phyloP scores from a whole-genome alignment of 2,888 invertebrate species.

The Galerucella pusilla region DNA sequence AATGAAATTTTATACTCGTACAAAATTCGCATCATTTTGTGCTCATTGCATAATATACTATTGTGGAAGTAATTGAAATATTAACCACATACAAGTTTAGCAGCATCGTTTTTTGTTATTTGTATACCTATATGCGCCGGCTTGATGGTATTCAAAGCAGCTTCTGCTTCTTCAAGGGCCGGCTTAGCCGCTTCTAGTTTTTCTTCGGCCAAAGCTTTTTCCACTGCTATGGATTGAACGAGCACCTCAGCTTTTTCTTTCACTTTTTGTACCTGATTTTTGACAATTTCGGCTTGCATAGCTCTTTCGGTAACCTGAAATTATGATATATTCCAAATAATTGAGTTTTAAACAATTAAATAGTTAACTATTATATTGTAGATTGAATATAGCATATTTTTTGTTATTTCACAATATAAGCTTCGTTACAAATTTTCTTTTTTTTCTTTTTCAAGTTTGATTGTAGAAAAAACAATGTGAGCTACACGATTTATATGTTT shows the following conservation, averaged over 20 bases:
- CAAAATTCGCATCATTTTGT: no score
- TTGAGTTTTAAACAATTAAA: no score
- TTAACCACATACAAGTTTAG: background rate
- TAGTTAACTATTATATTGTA: no score
- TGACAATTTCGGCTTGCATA: slow-evolving; percentile 94
- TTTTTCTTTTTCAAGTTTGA: no score
- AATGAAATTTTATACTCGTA: no score
- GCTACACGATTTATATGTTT: no score
- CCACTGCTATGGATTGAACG: slow-evolving; percentile 87
- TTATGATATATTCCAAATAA: background rate
- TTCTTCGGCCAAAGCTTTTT: slow-evolving; percentile 90
- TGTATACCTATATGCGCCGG: slow-evolving; percentile 86
- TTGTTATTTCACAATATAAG: no score
- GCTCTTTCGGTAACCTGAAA: slow-evolving; percentile 86
- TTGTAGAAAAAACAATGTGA: no score
- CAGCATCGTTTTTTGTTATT: background rate
- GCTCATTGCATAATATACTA: no score
- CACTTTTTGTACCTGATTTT: slow-evolving; percentile 94
- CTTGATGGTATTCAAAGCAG: slow-evolving; percentile 95
- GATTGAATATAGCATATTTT: no score
- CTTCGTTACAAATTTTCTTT: no score
- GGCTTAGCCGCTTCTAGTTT: slow-evolving; percentile 96
- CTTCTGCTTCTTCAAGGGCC: slow-evolving; percentile 94
- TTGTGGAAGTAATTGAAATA: background rate
- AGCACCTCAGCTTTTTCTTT: slow-evolving; percentile 95